Percentiles rank a stretch among this genome's conserved stretches.
phyloP scores from a whole-genome alignment of 2,888 invertebrate species.

The Sminthurinus aureus region DNA sequence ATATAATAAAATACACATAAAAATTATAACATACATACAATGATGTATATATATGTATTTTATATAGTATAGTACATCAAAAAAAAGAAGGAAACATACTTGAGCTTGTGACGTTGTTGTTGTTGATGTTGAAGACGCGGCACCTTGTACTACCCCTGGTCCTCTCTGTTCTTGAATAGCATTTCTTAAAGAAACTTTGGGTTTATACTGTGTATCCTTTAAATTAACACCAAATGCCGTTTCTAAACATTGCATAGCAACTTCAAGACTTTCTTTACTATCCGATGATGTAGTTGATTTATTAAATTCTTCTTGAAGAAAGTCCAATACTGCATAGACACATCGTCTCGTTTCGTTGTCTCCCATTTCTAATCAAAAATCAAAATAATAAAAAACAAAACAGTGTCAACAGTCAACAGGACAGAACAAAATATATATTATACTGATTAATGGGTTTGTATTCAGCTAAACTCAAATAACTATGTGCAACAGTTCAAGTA shows the following conservation, averaged over 20 bases:
- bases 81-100: background rate
- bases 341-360: slow-evolving; percentile 40
- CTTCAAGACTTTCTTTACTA: slow-evolving; percentile 79
- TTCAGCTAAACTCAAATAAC: too few relatives aligned
- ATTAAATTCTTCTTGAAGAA: slow-evolving; percentile 65
- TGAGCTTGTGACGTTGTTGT: background rate
- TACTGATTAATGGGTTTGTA: too few relatives aligned
- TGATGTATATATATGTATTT: too few relatives aligned
- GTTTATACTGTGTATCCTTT: slow-evolving; percentile 62
- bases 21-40: too few relatives aligned
- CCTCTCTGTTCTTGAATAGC: slow-evolving; percentile 23
- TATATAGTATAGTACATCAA: background rate
- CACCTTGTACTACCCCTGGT: background rate
- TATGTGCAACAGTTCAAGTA: too few relatives aligned
- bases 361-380: slow-evolving; percentile 24
- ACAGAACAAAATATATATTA: too few relatives aligned
- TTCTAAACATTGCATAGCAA: slow-evolving; percentile 93
- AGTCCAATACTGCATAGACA: slow-evolving; percentile 63
- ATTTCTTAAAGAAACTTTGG: slow-evolving; percentile 40
- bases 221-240: slow-evolving; percentile 79
- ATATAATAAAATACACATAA: too few relatives aligned
- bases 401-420: too few relatives aligned
- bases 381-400: too few relatives aligned
- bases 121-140: slow-evolving; percentile 21
- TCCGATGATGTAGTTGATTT: slow-evolving; percentile 63